Evolutionary conservation across 2,797 vertebrate genomes (phyloP).

Genomic region (Chanos chanos): DNA sequence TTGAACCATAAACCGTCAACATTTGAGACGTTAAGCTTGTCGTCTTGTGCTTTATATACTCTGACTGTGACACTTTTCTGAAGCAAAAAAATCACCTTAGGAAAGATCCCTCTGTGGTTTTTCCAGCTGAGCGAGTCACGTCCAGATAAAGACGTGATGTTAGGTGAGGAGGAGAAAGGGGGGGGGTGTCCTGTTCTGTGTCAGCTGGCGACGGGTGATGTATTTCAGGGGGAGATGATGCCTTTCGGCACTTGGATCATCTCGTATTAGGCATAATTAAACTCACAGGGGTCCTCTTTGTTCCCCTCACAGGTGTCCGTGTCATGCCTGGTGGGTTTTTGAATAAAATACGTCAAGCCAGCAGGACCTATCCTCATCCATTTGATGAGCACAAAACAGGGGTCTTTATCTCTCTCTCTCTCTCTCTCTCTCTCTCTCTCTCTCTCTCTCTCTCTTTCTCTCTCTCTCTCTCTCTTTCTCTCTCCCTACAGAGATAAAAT

Average conservation of each 20-base stretch:
- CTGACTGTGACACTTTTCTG: neutral
- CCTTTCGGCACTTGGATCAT: constrained; percentile 55
- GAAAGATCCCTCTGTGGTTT: constrained; percentile 19
- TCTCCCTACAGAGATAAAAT: too few relatives aligned
- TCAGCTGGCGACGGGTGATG: constrained; percentile 41
- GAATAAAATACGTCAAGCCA: constrained; percentile 39
- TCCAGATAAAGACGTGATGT: constrained; percentile 36
- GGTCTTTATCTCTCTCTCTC: too few relatives aligned
- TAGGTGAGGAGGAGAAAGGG: constrained; percentile 15
- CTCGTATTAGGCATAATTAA: constrained; percentile 57
- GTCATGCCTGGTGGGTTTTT: constrained; percentile 54
- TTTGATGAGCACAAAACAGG: constrained; percentile 16
- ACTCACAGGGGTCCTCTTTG: constrained; percentile 47
- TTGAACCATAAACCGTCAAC: too few relatives aligned
- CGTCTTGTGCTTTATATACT: neutral
- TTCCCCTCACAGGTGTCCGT: constrained; percentile 51
- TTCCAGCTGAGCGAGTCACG: constrained; percentile 37
- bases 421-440: too few relatives aligned
- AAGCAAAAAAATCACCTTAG: neutral
- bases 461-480: too few relatives aligned
- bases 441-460: too few relatives aligned
- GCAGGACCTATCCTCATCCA: constrained; percentile 30
- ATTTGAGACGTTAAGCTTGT: neutral
- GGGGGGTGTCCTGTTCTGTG: constrained; percentile 13
- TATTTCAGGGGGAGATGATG: constrained; percentile 43